Base-by-base conservation (phyloP, 2,113 vertebrate species). In the Gopherus evgoodei region DNA sequence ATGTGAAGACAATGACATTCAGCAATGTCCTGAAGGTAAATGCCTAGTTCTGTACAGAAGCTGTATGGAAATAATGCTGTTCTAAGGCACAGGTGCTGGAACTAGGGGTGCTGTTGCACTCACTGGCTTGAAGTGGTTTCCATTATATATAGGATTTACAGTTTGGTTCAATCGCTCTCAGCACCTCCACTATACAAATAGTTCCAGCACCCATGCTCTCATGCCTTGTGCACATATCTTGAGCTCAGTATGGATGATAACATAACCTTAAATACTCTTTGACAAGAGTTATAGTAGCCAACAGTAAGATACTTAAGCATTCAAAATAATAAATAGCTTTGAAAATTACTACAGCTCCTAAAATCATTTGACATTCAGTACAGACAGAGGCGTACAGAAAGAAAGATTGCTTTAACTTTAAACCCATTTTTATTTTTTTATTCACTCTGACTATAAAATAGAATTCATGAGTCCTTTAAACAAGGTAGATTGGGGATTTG, bases 281-380 rank as follows among this genome's bases (percentile, higher is more conserved):
- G 54, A 54, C 11, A 86, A 50, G 69, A 86, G 57, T 90, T 88
- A 84, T n/a, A 81, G 80, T 54, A 76, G 9, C n/a, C 44, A 24
- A 81, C 27, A 35, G 17, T 76, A 50, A 54, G 50, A 83, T 22
- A 75, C 11, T 42, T 89, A 75, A 47, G 13, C 81, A 81, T 81
- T 93, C 76, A 89, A 81, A 59, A 85, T 81, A 81, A 75, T 47
- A 94, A 85, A 90, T 56, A 76, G 42, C 91, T 91, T n/a, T 29
- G 50, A 89, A 90, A 91, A 84, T 80, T 82, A 12, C 16, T 84
- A 50, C 29, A 80, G 76, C 83, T 83, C 56, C 29, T 87, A 78
- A 84, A 91, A 84, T 49, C 31, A 5, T 86, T 94, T 95, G n/a
- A 88, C 31, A 75, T 92, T 93, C 85, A 81, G 42, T 76, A 38